Evolutionary conservation across 2,888 invertebrate genomes (phyloP).

Genomic region (Acrobasis repandana): DNA sequence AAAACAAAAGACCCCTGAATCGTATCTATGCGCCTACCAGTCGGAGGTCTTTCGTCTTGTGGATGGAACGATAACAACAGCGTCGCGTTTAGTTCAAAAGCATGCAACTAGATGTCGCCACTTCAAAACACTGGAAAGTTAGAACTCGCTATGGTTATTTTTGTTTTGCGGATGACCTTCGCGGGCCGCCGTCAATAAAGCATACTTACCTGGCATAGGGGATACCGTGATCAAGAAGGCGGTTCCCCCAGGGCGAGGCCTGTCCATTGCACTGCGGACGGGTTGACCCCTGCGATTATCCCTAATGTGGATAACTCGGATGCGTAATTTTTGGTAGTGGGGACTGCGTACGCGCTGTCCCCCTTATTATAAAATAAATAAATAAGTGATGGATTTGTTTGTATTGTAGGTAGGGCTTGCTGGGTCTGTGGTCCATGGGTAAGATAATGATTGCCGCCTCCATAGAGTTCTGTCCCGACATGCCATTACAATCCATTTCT

Average conservation of each 20-base stretch:
- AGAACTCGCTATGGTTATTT: constrained; percentile 1
- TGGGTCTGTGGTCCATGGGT: too few relatives aligned
- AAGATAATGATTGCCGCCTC: too few relatives aligned
- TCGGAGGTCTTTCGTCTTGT: too few relatives aligned
- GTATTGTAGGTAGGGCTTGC: too few relatives aligned
- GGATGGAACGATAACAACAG: too few relatives aligned
- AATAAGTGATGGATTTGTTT: too few relatives aligned
- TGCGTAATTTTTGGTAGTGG: constrained; percentile 20
- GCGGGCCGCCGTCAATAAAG: not conserved
- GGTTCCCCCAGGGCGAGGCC: constrained; percentile 20
- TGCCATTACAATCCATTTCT: too few relatives aligned
- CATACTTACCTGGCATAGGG: constrained; percentile 21
- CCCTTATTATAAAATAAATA: not conserved
- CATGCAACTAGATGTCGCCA: not conserved
- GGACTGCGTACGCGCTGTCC: constrained; percentile 19
- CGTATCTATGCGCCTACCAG: too few relatives aligned
- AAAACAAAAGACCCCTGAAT: too few relatives aligned
- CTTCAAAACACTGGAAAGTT: not conserved
- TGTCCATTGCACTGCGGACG: constrained; percentile 18
- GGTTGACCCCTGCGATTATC: constrained; percentile 21
- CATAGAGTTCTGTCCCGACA: too few relatives aligned
- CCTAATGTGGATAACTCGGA: constrained; percentile 21
- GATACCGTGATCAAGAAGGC: constrained; percentile 21
- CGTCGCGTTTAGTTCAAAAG: too few relatives aligned
- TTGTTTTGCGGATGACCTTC: constrained; percentile 1